Percentiles rank a stretch among this genome's conserved stretches.
These are phyloP conservation scores for Taxidea taxus DNA, from an alignment of 2,113 vertebrate genomes.

Conservation along the genomic window DNA sequence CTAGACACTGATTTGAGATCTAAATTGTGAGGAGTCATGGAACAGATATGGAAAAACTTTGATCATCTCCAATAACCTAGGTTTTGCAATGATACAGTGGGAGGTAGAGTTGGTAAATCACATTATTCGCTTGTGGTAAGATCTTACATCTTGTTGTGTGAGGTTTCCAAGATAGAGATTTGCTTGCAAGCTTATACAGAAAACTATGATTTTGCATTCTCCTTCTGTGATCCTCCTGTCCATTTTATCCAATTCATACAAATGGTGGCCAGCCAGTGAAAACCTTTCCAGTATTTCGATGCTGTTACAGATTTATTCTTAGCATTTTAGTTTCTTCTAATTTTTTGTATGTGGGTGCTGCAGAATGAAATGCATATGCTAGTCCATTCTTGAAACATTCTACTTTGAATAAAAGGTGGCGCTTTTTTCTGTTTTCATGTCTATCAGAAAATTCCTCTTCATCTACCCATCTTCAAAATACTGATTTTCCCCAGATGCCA, in stretches of 20 bases:
- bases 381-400: background rate
- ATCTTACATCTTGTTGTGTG: background rate
- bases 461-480: background rate
- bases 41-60: background rate
- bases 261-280: background rate
- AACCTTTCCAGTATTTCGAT: background rate
- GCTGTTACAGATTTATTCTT: background rate
- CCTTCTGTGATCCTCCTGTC: background rate
- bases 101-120: background rate
- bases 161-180: background rate
- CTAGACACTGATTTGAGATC: background rate
- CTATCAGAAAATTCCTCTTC: conserved; percentile 33
- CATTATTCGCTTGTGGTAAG: conserved; percentile 20
- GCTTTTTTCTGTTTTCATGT: conserved; percentile 25
- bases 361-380: background rate
- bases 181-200: background rate
- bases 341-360: background rate
- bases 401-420: conserved; percentile 1
- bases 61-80: background rate
- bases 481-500: background rate
- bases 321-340: conserved; percentile 5
- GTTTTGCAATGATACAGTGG: background rate
- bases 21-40: background rate
- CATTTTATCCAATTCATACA: background rate
- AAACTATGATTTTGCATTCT: background rate